These are phyloP conservation scores for Hassar affinis DNA, from an alignment of 2,113 vertebrate genomes.

Conservation along the genomic window DNA sequence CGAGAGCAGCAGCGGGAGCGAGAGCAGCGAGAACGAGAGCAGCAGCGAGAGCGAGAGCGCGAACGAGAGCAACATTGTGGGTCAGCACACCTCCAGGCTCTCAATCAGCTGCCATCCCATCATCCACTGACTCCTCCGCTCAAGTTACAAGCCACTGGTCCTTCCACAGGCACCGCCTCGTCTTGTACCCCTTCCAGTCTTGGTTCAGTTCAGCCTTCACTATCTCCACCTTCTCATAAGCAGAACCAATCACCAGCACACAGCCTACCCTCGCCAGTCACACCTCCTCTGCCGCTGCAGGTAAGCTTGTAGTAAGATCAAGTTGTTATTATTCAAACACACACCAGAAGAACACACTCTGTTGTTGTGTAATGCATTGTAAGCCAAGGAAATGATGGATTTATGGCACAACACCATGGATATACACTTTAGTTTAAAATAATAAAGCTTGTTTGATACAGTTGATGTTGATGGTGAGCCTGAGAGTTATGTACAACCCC, in stretches of 20 bases:
- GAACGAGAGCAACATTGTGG: conserved; percentile 71
- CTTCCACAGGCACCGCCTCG: conserved; percentile 71
- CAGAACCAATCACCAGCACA: conserved; percentile 88
- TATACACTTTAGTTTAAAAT: background rate
- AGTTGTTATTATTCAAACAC: background rate
- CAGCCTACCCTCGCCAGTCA: conserved; percentile 88
- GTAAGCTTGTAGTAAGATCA: conserved; percentile 64
- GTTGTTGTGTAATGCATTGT: background rate
- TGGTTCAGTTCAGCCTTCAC: conserved; percentile 67
- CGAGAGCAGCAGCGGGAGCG: conserved; percentile 73
- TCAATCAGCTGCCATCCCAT: conserved; percentile 65
- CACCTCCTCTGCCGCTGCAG: conserved; percentile 87
- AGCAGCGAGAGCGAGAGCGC: conserved; percentile 68
- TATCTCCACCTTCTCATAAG: conserved; percentile 82
- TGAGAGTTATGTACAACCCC: background rate
- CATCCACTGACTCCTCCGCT: conserved; percentile 77
- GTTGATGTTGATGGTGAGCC: background rate
- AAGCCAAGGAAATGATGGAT: background rate
- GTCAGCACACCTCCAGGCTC: conserved; percentile 61
- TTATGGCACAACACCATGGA: background rate
- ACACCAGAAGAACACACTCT: background rate
- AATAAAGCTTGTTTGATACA: background rate
- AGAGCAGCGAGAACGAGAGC: conserved; percentile 62
- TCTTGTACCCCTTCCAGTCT: conserved; percentile 74
- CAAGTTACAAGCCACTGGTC: conserved; percentile 72